phyloP scores from a whole-genome alignment of 1,140 invertebrate species.

The Heliconius himera region DNA sequence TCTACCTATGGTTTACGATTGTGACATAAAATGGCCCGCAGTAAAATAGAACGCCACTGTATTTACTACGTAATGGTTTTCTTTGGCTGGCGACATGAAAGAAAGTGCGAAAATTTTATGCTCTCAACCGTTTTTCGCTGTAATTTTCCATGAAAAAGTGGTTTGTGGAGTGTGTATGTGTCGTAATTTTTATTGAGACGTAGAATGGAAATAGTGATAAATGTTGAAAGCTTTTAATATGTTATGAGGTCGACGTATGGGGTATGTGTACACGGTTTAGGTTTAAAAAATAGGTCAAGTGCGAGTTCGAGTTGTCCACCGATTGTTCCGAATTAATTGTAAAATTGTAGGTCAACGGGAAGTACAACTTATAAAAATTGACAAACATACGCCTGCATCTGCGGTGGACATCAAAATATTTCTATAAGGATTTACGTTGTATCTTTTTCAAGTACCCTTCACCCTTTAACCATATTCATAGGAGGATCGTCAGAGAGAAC shows the following conservation, averaged over 20 bases:
- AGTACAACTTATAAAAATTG: too few relatives aligned
- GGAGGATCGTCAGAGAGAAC: too few relatives aligned
- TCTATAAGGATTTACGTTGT: too few relatives aligned
- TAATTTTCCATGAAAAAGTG: background rate
- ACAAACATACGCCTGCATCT: too few relatives aligned
- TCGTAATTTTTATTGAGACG: background rate
- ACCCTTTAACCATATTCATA: too few relatives aligned
- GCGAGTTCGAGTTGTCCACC: too few relatives aligned
- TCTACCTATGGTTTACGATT: slow-evolving; percentile 18
- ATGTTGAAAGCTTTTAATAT: background rate
- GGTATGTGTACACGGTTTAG: background rate
- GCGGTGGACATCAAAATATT: too few relatives aligned
- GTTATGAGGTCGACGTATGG: background rate
- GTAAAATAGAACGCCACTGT: slow-evolving; percentile 29
- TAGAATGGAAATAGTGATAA: background rate
- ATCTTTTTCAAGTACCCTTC: too few relatives aligned
- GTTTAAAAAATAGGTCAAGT: background rate
- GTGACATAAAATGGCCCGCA: slow-evolving; percentile 28
- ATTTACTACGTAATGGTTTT: slow-evolving; percentile 21
- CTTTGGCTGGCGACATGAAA: slow-evolving; percentile 8
- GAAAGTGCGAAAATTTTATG: slow-evolving; percentile 16
- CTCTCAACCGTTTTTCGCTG: slow-evolving; percentile 2
- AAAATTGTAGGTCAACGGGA: too few relatives aligned
- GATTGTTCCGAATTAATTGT: too few relatives aligned
- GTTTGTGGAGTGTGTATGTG: background rate